Conservation (phyloP, 2,797 vertebrate species). For the Xiphorhynchus erythropygius region DNA sequence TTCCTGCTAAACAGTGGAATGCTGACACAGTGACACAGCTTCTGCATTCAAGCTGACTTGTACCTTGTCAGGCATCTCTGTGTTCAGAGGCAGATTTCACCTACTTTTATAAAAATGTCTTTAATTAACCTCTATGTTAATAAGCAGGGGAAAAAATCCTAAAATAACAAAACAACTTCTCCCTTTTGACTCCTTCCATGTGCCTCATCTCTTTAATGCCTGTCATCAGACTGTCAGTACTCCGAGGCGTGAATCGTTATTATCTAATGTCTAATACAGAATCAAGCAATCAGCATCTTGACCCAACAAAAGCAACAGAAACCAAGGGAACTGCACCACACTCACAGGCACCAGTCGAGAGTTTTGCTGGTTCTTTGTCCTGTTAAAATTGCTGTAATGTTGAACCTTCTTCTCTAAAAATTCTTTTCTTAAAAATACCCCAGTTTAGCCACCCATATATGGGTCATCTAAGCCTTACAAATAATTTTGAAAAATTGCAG, state of each 20-base stretch:
- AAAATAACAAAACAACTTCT: background rate
- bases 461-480: background rate
- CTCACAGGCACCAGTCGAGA: background rate
- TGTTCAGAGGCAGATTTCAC: background rate
- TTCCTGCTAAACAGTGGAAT: background rate
- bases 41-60: background rate
- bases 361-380: background rate
- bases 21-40: background rate
- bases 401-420: background rate
- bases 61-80: background rate
- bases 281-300: background rate
- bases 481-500: background rate
- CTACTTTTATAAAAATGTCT: background rate
- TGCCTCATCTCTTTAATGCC: background rate
- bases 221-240: background rate
- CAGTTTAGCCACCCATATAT: background rate
- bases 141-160: background rate
- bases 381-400: background rate
- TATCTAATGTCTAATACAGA: background rate
- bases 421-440: background rate
- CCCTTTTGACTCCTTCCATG: background rate
- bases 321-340: background rate
- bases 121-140: background rate
- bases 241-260: background rate
- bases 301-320: background rate